These are phyloP conservation scores for Pongo abelii DNA, from an alignment of 2,113 vertebrate genomes.

Conservation along the genomic window DNA sequence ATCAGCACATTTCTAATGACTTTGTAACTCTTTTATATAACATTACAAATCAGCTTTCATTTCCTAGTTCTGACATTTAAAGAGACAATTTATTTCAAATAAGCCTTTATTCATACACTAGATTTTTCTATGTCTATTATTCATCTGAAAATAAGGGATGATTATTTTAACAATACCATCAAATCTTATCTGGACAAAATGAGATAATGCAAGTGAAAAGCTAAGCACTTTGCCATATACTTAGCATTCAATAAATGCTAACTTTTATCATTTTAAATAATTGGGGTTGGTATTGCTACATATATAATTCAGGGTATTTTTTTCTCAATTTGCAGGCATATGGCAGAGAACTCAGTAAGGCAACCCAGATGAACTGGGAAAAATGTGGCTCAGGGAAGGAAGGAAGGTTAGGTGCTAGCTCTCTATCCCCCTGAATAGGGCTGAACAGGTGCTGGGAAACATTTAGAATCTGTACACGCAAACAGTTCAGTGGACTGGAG, in stretches of 20 bases:
- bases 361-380: not conserved
- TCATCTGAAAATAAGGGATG: not conserved
- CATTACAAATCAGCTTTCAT: not conserved
- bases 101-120: not conserved
- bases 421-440: not conserved
- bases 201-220: not conserved
- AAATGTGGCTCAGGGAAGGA: not conserved
- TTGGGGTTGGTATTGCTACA: not conserved
- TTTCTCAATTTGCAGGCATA: not conserved
- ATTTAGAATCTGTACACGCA: not conserved
- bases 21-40: not conserved
- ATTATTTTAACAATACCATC: not conserved
- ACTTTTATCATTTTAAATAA: not conserved
- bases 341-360: not conserved
- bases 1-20: not conserved
- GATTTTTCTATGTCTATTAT: not conserved
- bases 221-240: not conserved
- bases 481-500: not conserved
- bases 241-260: not conserved
- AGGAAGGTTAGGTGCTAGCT: not conserved
- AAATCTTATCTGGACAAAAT: not conserved
- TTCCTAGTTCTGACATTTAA: not conserved
- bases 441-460: not conserved
- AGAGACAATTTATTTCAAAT: not conserved
- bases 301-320: not conserved